Evolutionary conservation across 2,888 invertebrate species (phyloP), one percentile per base, ranked within the genome.

Genomic region (Pterobdella sp.): DNA sequence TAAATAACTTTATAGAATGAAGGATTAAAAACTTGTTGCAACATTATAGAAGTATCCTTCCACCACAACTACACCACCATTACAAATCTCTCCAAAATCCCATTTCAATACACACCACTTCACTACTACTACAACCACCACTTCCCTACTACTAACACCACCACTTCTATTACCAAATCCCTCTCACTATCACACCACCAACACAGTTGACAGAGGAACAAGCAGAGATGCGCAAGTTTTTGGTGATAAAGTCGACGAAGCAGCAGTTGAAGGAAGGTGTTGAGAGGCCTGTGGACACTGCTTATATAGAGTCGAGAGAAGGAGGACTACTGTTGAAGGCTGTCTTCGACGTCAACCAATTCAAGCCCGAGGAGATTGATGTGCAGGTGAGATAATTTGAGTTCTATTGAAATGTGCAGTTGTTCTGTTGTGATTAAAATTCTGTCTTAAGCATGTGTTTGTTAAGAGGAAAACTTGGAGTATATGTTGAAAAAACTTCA

Each of bases 321-420:
- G 77, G 76, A 29, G 65, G 73, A 52, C 76, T 76, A 10, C 64
- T 34, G 63, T 73, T 77, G 26, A 77, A 75, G 68, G 77, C 75
- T 18, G 71, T 77, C 34, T 77, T 77, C 65, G 77, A 77, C 68
- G 77, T 77, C 31, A 65, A 73, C 26, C 71, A 76, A 63, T 77
- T 77, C 72, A 69, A 75, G 32, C 73, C 76, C 35, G 73, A 76
- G 26, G 77, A 77, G 66, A 75, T 77, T 68, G 67, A 73, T 29
- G 68, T 75, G 26, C 70, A 74, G 36, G 75, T 75, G 14, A 35
- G 65, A 2, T 49, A 4, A 56, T 56, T 34, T 35, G 35, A 31
- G 10, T 26, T 7, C 31, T 63, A 22, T 31, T 14, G 35, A 3
- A 26, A 29, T 56, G n/a, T 14, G 4, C 26, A 3, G 60, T 56